phyloP scores from a whole-genome alignment of 2,888 invertebrate genomes.

The Drosophila quinaria region DNA sequence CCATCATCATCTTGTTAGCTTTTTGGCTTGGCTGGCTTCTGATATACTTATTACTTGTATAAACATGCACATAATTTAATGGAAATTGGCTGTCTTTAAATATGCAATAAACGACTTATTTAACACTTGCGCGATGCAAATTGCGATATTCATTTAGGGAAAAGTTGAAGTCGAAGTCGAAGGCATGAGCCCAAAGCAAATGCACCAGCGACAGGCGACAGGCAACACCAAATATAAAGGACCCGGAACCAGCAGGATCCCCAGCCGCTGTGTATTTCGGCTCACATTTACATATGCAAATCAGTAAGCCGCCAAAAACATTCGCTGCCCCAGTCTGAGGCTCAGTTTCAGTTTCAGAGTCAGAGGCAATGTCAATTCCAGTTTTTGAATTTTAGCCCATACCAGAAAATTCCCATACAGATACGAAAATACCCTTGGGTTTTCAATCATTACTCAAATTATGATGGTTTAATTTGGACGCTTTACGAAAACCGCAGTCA shows the following conservation, averaged over 20 bases:
- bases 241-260: slow-evolving; percentile 29
- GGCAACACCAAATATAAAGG: slow-evolving; percentile 1
- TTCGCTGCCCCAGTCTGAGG: slow-evolving; percentile 5
- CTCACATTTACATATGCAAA: slow-evolving; percentile 77
- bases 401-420: slow-evolving; percentile 52
- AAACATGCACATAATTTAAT: slow-evolving; percentile 69
- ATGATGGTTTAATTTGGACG: slow-evolving; percentile 77
- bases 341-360: background rate
- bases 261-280: slow-evolving; percentile 15
- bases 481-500: slow-evolving; percentile 68
- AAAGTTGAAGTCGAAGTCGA: slow-evolving; percentile 50
- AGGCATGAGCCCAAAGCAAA: slow-evolving; percentile 34
- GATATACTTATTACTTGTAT: slow-evolving; percentile 54
- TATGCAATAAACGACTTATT: slow-evolving; percentile 81
- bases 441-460: slow-evolving; percentile 80
- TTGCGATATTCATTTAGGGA: slow-evolving; percentile 75
- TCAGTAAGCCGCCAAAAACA: slow-evolving; percentile 50
- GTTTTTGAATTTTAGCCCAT: slow-evolving; percentile 15
- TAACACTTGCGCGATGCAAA: slow-evolving; percentile 77
- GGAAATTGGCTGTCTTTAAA: slow-evolving; percentile 75
- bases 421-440: slow-evolving; percentile 73
- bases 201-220: slow-evolving; percentile 20
- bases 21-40: slow-evolving; percentile 52
- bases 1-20: slow-evolving; percentile 73
- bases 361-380: slow-evolving; percentile 14